phyloP scores from a whole-genome alignment of 2,888 invertebrate species.

The Dryocosmus kuriphilus region DNA sequence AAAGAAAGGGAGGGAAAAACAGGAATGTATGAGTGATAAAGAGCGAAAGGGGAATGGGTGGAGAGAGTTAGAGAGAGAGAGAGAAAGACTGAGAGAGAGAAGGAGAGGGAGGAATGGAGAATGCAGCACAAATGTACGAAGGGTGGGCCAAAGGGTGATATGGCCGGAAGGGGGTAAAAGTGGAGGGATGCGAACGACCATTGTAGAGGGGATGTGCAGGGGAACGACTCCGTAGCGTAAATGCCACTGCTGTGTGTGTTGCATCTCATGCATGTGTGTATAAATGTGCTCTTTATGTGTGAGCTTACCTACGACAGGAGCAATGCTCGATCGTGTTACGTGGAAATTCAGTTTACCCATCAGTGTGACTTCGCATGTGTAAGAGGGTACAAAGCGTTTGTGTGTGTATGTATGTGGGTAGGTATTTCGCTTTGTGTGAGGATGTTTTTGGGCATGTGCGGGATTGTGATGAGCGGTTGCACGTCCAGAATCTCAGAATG shows the following conservation, averaged over 20 bases:
- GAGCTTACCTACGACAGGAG: constrained; percentile 58
- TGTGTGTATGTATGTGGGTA: constrained; percentile 43
- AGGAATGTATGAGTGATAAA: constrained; percentile 50
- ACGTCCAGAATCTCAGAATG: not conserved
- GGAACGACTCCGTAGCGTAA: constrained; percentile 33
- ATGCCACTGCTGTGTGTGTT: constrained; percentile 51
- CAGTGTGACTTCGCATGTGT: constrained; percentile 48
- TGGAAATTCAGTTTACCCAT: constrained; percentile 64
- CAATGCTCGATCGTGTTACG: constrained; percentile 64
- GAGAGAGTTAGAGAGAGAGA: constrained; percentile 45
- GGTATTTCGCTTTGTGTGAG: constrained; percentile 33
- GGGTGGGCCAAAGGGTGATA: constrained; percentile 18
- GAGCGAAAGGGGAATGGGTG: constrained; percentile 45
- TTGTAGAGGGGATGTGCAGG: constrained; percentile 30
- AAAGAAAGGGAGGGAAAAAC: constrained; percentile 43
- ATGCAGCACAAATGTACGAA: constrained; percentile 42
- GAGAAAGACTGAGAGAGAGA: no score
- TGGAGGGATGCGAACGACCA: constrained; percentile 36
- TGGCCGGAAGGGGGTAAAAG: constrained; percentile 12
- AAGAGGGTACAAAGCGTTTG: not conserved
- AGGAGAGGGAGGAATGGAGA: constrained; percentile 46
- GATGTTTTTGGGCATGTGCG: constrained; percentile 20
- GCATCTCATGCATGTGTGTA: constrained; percentile 34
- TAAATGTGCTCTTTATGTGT: constrained; percentile 38
- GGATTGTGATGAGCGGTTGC: constrained; percentile 32